Evolutionary conservation across 2,888 invertebrate species (phyloP).

Genomic region (Dryadula phaetusa): DNA sequence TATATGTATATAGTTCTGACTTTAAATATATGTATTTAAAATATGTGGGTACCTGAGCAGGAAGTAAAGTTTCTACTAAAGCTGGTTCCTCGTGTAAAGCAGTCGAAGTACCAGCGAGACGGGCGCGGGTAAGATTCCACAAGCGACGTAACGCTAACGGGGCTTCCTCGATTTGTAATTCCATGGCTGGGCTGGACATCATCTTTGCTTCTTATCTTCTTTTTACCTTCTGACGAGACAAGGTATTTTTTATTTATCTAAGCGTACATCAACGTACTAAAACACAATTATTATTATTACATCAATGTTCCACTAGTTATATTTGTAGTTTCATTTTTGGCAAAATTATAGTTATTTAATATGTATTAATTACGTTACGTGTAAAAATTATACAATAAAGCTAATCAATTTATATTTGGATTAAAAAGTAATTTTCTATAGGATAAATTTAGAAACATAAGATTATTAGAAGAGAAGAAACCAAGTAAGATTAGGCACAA

Average conservation of each 20-base stretch:
- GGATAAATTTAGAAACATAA: neutral
- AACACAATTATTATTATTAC: too few relatives aligned
- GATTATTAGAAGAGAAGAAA: too few relatives aligned
- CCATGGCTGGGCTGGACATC: slow-evolving; percentile 81
- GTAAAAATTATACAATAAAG: too few relatives aligned
- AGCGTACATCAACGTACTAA: too few relatives aligned
- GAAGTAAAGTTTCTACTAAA: slow-evolving; percentile 71
- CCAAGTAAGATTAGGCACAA: slow-evolving; percentile 8
- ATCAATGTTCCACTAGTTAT: too few relatives aligned
- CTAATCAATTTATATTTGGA: neutral
- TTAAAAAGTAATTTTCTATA: neutral
- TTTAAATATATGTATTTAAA: neutral
- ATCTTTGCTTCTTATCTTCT: slow-evolving; percentile 55
- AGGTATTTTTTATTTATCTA: neutral
- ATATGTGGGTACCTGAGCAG: slow-evolving; percentile 69
- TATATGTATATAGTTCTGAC: neutral
- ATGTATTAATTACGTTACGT: too few relatives aligned
- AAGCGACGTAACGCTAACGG: slow-evolving; percentile 78
- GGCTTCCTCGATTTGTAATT: slow-evolving; percentile 83
- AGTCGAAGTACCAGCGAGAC: slow-evolving; percentile 76
- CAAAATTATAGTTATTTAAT: too few relatives aligned
- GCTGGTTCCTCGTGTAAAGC: slow-evolving; percentile 70
- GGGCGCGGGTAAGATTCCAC: slow-evolving; percentile 80
- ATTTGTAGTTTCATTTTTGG: too few relatives aligned
- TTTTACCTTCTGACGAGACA: slow-evolving; percentile 25